A percentile compares a stretch with the other conserved stretches of the same genome.
These are phyloP conservation scores for Petaurus breviceps DNA, from an alignment of 2,113 vertebrate species.

Conservation along the genomic window DNA sequence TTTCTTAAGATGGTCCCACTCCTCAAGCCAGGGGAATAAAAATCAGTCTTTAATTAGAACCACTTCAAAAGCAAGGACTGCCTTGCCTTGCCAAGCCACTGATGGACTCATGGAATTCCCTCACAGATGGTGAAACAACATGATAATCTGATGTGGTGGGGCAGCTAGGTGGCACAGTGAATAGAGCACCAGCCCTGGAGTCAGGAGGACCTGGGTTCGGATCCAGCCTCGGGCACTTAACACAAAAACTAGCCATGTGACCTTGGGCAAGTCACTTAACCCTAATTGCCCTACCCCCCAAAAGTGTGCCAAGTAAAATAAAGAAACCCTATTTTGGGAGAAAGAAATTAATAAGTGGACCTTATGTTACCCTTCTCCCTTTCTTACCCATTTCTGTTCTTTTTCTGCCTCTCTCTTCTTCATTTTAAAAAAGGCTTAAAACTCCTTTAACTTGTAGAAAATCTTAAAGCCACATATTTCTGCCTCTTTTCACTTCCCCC, in stretches of 20 bases:
- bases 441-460: background rate
- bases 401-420: background rate
- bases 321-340: background rate
- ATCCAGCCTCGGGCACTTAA: no score
- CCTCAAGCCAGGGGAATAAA: background rate
- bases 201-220: no score
- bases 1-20: background rate
- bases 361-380: background rate
- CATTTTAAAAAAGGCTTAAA: background rate
- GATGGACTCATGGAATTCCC: background rate
- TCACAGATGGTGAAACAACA: background rate
- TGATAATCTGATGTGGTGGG: conserved; percentile 24
- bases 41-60: background rate
- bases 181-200: no score
- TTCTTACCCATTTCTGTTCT: background rate
- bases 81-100: background rate
- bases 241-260: no score
- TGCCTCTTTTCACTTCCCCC: background rate
- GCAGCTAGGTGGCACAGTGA: no score
- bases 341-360: background rate
- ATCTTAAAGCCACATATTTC: background rate
- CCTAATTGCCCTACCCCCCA: no score
- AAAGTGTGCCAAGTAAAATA: background rate
- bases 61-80: background rate
- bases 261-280: background rate